Conservation (phyloP, 92 coral and sea anemone species). For the Actinostola sp. region DNA sequence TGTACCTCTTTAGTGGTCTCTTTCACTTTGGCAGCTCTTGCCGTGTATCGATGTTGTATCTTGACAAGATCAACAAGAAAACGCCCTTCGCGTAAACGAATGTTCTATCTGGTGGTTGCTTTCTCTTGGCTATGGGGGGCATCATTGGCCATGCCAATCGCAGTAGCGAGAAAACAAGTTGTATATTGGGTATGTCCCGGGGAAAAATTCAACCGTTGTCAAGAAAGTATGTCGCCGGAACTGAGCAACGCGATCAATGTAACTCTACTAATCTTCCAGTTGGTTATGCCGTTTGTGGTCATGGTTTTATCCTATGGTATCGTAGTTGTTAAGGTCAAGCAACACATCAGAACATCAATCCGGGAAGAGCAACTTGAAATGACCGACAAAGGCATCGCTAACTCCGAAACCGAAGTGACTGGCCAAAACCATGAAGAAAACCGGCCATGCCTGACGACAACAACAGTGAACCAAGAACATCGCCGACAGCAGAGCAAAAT, state of each 20-base stretch:
- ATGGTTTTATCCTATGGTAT: slow-evolving; percentile 43
- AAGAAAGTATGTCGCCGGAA: not conserved
- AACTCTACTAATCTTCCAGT: not conserved
- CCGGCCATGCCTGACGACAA: not conserved
- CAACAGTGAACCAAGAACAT: not conserved
- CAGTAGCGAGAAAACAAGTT: not conserved
- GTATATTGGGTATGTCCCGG: not conserved
- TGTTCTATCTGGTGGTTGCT: not conserved
- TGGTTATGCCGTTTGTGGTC: slow-evolving; percentile 30
- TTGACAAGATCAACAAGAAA: slow-evolving; percentile 2
- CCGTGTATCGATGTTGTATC: slow-evolving; percentile 30
- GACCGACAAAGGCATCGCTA: too few species aligned
- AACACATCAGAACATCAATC: not conserved
- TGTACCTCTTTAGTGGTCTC: slow-evolving; percentile 17
- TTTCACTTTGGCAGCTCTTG: slow-evolving; percentile 30
- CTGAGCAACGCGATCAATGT: too few species aligned
- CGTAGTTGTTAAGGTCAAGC: slow-evolving; percentile 23
- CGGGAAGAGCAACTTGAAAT: not conserved
- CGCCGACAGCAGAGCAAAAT: slow-evolving; percentile 22
- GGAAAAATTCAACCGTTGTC: not conserved
- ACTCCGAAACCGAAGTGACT: not conserved
- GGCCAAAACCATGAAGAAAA: not conserved
- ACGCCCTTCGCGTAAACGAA: slow-evolving; percentile 2
- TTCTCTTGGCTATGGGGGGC: slow-evolving; percentile 35
- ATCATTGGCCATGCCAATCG: slow-evolving; percentile 4